Evolutionary conservation across 2,113 vertebrate genomes (phyloP).

Genomic region (Hiodon alosoides): DNA sequence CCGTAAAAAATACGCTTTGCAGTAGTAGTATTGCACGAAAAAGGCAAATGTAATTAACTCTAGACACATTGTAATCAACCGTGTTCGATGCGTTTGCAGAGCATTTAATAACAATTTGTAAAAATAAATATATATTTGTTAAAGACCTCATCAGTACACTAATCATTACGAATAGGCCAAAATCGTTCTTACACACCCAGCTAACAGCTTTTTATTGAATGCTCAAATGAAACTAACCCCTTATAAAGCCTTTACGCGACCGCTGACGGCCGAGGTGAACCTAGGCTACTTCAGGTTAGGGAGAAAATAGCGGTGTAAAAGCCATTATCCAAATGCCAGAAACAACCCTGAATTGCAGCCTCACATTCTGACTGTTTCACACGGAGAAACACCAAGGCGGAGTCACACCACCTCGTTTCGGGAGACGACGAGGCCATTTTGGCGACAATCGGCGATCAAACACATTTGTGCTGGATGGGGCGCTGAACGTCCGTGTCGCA

Average conservation of each 20-base stretch:
- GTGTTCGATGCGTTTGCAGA: background rate
- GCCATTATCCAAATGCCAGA: slow-evolving; percentile 91
- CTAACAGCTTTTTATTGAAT: background rate
- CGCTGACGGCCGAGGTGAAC: too few relatives aligned
- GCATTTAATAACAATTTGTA: too few relatives aligned
- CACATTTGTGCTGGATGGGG: background rate
- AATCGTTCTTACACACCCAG: background rate
- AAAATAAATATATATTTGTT: background rate
- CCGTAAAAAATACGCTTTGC: slow-evolving; percentile 12
- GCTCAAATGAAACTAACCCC: background rate
- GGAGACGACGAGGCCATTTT: slow-evolving; percentile 72
- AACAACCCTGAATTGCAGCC: slow-evolving; percentile 96
- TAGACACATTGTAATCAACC: background rate
- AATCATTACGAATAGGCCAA: background rate
- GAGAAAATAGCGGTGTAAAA: slow-evolving; percentile 70
- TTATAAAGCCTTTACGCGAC: too few relatives aligned
- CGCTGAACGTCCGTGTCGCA: slow-evolving; percentile 4
- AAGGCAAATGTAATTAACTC: background rate
- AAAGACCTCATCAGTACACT: background rate
- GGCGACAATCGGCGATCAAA: slow-evolving; percentile 10
- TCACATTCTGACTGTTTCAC: slow-evolving; percentile 90
- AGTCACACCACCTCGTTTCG: slow-evolving; percentile 90
- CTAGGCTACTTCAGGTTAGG: background rate
- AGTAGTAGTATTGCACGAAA: slow-evolving; percentile 21
- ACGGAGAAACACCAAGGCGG: slow-evolving; percentile 98